Conservation (phyloP, 2,888 invertebrate species). For the Thereva nobilitata region DNA sequence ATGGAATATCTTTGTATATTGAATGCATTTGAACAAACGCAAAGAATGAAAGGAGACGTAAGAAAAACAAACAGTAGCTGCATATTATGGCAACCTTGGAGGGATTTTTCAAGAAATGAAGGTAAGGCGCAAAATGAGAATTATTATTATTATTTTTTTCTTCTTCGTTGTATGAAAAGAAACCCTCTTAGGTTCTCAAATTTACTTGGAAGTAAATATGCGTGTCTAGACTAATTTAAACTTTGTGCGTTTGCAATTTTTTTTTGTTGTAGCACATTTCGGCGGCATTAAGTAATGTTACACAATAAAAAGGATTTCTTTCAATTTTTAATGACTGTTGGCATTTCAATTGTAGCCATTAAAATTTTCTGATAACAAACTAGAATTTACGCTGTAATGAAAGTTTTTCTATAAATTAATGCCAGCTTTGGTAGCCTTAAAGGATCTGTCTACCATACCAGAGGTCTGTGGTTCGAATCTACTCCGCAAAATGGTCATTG, state of each 20-base stretch:
- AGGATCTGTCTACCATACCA: too few species aligned
- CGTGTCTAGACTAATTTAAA: too few species aligned
- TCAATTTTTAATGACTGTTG: background rate
- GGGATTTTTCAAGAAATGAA: slow-evolving; percentile 50
- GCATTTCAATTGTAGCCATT: background rate
- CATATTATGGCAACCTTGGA: slow-evolving; percentile 56
- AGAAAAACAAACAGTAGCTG: slow-evolving; percentile 29
- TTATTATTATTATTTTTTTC: background rate
- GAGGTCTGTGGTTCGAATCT: too few species aligned
- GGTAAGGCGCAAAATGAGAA: slow-evolving; percentile 6
- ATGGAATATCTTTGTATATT: slow-evolving; percentile 55
- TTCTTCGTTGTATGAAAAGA: background rate
- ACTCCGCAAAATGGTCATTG: too few species aligned
- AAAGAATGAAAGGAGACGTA: slow-evolving; percentile 38
- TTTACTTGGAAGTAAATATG: too few species aligned
- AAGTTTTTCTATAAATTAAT: too few species aligned
- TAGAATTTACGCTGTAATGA: too few species aligned
- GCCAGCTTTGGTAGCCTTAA: too few species aligned
- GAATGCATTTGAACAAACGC: slow-evolving; percentile 52
- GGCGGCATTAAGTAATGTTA: background rate
- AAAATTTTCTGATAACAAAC: too few species aligned
- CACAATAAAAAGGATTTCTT: background rate
- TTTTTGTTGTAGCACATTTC: background rate
- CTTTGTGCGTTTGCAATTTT: background rate
- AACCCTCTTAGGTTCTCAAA: background rate